phyloP scores from a whole-genome alignment of 2,797 vertebrate species.

The Myotis vivesi region DNA sequence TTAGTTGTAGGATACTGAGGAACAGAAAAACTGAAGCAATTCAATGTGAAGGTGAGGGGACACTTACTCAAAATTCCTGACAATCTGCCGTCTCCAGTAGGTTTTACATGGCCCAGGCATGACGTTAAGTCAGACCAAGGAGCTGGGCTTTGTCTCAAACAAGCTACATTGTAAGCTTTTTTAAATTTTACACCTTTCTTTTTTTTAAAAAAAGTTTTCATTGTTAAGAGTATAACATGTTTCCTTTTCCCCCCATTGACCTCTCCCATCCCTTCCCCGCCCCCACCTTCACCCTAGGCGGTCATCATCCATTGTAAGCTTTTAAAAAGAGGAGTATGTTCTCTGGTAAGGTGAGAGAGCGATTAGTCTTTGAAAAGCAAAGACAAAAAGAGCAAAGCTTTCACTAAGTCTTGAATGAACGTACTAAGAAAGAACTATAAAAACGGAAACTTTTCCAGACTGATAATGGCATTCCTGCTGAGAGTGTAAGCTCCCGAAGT shows the following conservation, averaged over 20 bases:
- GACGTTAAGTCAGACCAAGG: background rate
- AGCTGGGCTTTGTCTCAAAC: background rate
- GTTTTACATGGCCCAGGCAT: background rate
- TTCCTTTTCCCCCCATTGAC: no score
- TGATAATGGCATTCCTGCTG: conserved; percentile 73
- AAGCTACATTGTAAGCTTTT: background rate
- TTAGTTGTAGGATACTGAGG: background rate
- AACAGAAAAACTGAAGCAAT: background rate
- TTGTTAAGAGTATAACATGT: no score
- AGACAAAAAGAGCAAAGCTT: background rate
- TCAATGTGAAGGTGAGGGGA: background rate
- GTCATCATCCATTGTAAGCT: background rate
- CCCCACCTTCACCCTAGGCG: no score
- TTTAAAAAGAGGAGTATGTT: background rate
- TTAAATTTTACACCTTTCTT: no score
- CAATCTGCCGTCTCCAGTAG: background rate
- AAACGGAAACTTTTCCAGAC: conserved; percentile 69
- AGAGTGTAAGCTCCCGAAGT: conserved; percentile 56
- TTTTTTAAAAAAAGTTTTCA: no score
- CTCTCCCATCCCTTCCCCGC: no score
- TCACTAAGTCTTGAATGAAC: conserved; percentile 24
- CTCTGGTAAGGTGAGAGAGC: background rate
- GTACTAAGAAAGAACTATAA: conserved; percentile 26
- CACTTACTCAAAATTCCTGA: background rate
- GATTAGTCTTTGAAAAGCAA: background rate